Percentiles rank a stretch among this genome's conserved stretches.
Evolutionary conservation across 2,888 invertebrate genomes (phyloP).

Genomic region (Uloborus plumipes): DNA sequence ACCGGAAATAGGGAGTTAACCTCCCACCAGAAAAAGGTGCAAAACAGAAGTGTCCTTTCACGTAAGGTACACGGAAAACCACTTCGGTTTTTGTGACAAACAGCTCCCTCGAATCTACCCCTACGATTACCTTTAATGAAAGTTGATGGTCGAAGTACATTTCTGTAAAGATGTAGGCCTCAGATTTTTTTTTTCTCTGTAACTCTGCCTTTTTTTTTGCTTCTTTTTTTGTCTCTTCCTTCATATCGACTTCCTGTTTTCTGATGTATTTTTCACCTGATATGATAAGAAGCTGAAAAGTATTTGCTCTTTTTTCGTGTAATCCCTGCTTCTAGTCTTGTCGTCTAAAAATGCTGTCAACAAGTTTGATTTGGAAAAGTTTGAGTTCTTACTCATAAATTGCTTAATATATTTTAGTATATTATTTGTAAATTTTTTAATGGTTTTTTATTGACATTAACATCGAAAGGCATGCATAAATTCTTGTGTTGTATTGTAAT

Average conservation of each 20-base stretch:
- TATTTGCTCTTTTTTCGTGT: no score
- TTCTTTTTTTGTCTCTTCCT: background rate
- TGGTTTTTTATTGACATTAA: no score
- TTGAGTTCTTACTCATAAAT: no score
- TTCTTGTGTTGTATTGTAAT: no score
- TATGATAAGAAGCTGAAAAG: no score
- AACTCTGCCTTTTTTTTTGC: background rate
- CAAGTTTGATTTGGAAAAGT: no score
- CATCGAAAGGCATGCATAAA: no score
- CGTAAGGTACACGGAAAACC: constrained; percentile 56
- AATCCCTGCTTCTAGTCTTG: no score
- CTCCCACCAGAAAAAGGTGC: constrained; percentile 20
- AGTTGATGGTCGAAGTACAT: constrained; percentile 56
- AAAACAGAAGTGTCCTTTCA: constrained; percentile 23
- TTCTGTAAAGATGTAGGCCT: constrained; percentile 44
- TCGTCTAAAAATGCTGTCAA: no score
- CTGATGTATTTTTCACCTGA: background rate
- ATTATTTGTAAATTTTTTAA: no score
- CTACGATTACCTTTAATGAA: constrained; percentile 46
- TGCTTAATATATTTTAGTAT: no score
- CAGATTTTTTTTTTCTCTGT: constrained; percentile 9
- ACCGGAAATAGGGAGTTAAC: constrained; percentile 28
- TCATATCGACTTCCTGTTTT: background rate
- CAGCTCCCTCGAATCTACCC: constrained; percentile 42
- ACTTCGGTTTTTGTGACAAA: constrained; percentile 63